Conservation (phyloP, 2,797 vertebrate genomes). For the Lithobates pipiens region DNA sequence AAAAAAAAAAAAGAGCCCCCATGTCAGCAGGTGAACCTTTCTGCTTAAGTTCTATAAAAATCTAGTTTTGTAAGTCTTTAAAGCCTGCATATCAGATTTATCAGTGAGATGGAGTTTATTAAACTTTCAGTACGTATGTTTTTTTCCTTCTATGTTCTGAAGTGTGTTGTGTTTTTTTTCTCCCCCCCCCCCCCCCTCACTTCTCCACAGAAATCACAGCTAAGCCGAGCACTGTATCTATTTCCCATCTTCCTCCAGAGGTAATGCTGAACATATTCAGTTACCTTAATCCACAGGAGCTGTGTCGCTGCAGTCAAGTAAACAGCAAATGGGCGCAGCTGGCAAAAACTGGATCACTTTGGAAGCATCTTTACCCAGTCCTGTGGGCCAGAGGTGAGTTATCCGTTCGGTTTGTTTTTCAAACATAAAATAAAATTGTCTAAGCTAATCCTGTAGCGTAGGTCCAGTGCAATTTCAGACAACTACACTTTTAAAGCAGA, state of each 20-base stretch:
- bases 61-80: too few species aligned
- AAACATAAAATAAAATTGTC: too few species aligned
- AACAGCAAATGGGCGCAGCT: slow-evolving; percentile 89
- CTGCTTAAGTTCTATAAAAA: too few species aligned
- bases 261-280: slow-evolving; percentile 91
- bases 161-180: not conserved
- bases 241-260: slow-evolving; percentile 91
- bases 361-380: slow-evolving; percentile 96
- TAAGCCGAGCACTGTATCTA: slow-evolving; percentile 75
- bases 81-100: not conserved
- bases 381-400: slow-evolving; percentile 92
- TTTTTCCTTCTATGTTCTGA: too few species aligned
- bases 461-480: not conserved
- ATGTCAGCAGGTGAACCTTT: too few species aligned
- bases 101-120: too few species aligned
- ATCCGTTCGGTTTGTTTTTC: too few species aligned
- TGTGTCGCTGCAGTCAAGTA: slow-evolving; percentile 93
- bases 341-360: slow-evolving; percentile 89
- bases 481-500: too few species aligned
- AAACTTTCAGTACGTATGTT: too few species aligned
- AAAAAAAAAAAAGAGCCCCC: too few species aligned
- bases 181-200: too few species aligned
- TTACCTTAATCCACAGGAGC: slow-evolving; percentile 88
- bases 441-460: not conserved
- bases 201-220: slow-evolving; percentile 81